phyloP scores from a whole-genome alignment of 2,113 vertebrate species.

The Gambusia holbrooki region DNA sequence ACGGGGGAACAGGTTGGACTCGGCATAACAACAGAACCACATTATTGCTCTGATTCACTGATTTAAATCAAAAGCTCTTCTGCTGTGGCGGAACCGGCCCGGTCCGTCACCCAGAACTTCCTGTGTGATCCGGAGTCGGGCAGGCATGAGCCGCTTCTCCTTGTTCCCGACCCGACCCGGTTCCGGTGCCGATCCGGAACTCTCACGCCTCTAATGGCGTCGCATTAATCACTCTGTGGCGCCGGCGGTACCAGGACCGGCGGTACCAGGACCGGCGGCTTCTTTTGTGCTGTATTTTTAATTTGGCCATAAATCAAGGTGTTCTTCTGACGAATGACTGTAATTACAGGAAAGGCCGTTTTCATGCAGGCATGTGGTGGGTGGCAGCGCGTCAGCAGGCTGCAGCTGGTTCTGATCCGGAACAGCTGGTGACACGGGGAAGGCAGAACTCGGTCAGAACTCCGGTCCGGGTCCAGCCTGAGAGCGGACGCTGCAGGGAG shows the following conservation, averaged over 20 bases:
- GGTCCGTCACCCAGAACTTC: slow-evolving; percentile 1
- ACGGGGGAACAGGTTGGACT: background rate
- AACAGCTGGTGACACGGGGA: background rate
- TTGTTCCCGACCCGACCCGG: slow-evolving; percentile 26
- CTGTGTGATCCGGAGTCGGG: slow-evolving; percentile 7
- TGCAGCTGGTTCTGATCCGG: background rate
- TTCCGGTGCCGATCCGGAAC: slow-evolving; percentile 65
- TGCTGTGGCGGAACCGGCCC: background rate
- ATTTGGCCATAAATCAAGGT: slow-evolving; percentile 92
- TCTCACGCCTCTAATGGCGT: slow-evolving; percentile 70
- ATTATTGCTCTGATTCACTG: slow-evolving; percentile 46
- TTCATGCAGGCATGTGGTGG: slow-evolving; percentile 20
- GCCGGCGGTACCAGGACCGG: background rate
- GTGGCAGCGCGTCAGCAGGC: slow-evolving; percentile 5
- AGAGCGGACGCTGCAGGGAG: slow-evolving; percentile 35
- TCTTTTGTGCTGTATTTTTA: slow-evolving; percentile 85
- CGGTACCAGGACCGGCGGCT: slow-evolving; percentile 77
- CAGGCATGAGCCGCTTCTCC: slow-evolving; percentile 16
- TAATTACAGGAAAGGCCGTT: slow-evolving; percentile 88
- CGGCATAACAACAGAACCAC: too few species aligned
- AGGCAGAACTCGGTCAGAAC: slow-evolving; percentile 5
- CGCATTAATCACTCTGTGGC: slow-evolving; percentile 86
- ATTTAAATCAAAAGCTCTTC: slow-evolving; percentile 17
- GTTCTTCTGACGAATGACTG: slow-evolving; percentile 90
- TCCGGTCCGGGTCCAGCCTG: slow-evolving; percentile 28